These are phyloP conservation scores for Boulengerochromis microlepis DNA, from an alignment of 2,113 vertebrate species.

Conservation along the genomic window DNA sequence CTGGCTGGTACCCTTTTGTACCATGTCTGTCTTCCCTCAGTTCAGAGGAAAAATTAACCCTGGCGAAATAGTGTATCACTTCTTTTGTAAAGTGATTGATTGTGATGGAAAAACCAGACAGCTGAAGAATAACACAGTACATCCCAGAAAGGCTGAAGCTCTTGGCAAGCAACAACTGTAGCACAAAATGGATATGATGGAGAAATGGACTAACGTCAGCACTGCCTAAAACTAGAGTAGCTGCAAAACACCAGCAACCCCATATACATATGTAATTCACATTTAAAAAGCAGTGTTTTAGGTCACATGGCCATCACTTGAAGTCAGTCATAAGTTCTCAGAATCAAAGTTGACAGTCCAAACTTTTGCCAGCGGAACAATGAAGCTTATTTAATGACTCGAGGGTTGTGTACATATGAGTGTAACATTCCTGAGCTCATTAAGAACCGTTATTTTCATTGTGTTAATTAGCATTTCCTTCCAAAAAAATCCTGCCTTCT, in stretches of 20 bases:
- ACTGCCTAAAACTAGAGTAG: not conserved
- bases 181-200: not conserved
- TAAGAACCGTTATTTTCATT: fast-evolving
- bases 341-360: not conserved
- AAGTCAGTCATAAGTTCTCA: not conserved
- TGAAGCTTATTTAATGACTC: not conserved
- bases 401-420: not conserved
- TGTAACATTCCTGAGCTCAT: not conserved
- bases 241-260: fast-evolving
- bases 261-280: not conserved
- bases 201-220: not conserved
- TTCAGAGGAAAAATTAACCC: fast-evolving
- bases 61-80: not conserved
- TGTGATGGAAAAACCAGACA: not conserved
- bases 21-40: fast-evolving
- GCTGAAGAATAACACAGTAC: not conserved
- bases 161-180: not conserved
- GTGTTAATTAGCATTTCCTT: not conserved
- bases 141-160: not conserved
- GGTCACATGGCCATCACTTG: not conserved
- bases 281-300: not conserved
- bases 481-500: not conserved
- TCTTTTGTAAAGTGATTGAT: not conserved
- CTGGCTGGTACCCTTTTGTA: not conserved
- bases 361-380: not conserved